Evolutionary conservation across 1,140 invertebrate genomes (phyloP), one percentile per base, ranked within the genome.

Genomic region (Lordiphosa collinella): DNA sequence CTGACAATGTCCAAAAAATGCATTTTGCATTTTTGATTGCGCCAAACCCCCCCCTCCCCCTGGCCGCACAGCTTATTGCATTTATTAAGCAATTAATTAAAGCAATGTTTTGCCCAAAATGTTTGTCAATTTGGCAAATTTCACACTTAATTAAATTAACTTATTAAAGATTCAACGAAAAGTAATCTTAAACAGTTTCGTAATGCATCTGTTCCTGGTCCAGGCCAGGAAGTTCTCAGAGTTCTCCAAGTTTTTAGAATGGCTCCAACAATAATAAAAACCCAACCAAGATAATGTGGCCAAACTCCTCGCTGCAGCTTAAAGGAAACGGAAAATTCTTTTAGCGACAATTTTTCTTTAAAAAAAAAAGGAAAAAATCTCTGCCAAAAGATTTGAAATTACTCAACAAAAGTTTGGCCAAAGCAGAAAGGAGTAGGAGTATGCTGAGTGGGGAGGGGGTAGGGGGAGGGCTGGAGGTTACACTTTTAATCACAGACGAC

Each of bases 1-100:
- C 43, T 59, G 63, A 57, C 55, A 68, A 56, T 60, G 64, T 48
- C 32, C 47, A 57, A 66, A 61, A 67, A 52, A 68, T 67, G 64
- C 64, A 29, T 59, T 58, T 58, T 58, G 35, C 54, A 68, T 68
- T 60, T 68, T 68, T 68, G 65, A 68, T 68, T 68, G 65, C 63
- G 8, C 4, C n/a, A n/a, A n/a, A 34, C 8, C 1, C 11, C 16
- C 4, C 2, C 5, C 13, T 7, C 18, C 41, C 9, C 13, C 18
- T n/a, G 1, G 3, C 14, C 3, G 14, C 14, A 29, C 38, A 29
- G 12, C 13, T 41, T n/a, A 25, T 10, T 41, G 8, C 29, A 52
- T 47, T 34, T 48, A 22, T 22, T 41, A 37, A 25, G 25, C 43
- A 61, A 61, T 61, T 54, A 61, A 55, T 61, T 46, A 35, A 55